Evolutionary conservation across 2,888 invertebrate species (phyloP).

Genomic region (Cheilosia scutellata): DNA sequence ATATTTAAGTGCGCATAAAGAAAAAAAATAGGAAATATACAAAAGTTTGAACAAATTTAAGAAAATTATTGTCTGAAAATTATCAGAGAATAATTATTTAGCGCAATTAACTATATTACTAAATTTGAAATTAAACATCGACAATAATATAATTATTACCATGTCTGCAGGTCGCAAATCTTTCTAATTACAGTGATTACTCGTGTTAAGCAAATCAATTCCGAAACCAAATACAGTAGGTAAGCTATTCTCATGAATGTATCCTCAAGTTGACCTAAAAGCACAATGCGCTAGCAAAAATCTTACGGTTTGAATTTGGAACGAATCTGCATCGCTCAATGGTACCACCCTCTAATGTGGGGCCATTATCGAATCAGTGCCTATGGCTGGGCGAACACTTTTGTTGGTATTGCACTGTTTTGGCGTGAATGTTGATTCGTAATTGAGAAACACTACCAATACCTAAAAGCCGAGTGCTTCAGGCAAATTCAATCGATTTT

Average conservation of each 20-base stretch:
- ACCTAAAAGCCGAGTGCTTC: constrained; percentile 62
- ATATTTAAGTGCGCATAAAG: no score
- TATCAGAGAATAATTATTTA: no score
- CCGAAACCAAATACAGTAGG: constrained; percentile 63
- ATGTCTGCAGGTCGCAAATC: constrained; percentile 37
- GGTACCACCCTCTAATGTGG: constrained; percentile 56
- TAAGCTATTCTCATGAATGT: constrained; percentile 35
- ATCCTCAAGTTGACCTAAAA: constrained; percentile 50
- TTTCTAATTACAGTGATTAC: constrained; percentile 58
- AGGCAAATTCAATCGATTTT: constrained; percentile 46
- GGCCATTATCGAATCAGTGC: constrained; percentile 51
- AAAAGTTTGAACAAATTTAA: no score
- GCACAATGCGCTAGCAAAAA: constrained; percentile 19
- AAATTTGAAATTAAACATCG: no score
- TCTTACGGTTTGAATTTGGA: constrained; percentile 47
- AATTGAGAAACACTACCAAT: constrained; percentile 39
- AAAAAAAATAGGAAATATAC: no score
- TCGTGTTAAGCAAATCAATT: constrained; percentile 57
- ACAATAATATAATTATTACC: no score
- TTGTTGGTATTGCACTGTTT: constrained; percentile 40
- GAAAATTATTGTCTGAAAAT: no score
- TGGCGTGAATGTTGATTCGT: constrained; percentile 21
- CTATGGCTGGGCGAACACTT: constrained; percentile 53
- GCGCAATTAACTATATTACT: no score
- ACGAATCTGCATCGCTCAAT: constrained; percentile 36